These are phyloP conservation scores for Ceratina australensis DNA, from an alignment of 1,140 invertebrate genomes.

Conservation along the genomic window DNA sequence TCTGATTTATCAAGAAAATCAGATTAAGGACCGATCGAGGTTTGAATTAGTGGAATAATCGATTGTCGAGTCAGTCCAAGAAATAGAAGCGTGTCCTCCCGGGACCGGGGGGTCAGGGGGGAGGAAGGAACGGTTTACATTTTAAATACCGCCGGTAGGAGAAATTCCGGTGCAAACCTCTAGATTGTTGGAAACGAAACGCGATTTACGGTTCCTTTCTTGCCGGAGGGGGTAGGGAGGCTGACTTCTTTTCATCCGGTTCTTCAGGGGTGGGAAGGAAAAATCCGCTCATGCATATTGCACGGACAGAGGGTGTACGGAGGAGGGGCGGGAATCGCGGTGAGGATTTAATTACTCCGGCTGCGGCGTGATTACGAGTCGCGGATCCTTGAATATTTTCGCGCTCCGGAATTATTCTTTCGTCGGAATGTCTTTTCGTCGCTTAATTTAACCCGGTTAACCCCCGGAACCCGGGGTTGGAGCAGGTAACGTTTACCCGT, in stretches of 20 bases:
- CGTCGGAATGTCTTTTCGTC: conserved; percentile 3
- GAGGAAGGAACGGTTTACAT: conserved; percentile 26
- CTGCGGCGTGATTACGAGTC: conserved; percentile 1
- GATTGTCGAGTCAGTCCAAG: no score
- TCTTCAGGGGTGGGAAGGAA: background rate
- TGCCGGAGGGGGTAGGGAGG: background rate
- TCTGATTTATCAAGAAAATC: no score
- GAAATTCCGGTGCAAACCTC: background rate
- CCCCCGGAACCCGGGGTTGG: background rate
- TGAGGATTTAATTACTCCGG: conserved; percentile 49
- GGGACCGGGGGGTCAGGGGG: no score
- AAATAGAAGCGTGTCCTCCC: no score
- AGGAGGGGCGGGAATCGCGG: conserved; percentile 36
- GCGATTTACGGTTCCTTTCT: conserved; percentile 20
- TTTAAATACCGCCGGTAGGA: conserved; percentile 18
- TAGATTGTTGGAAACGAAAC: conserved; percentile 18
- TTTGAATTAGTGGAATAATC: no score
- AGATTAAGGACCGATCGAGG: no score
- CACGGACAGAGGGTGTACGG: no score
- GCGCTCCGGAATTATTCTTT: conserved; percentile 33
- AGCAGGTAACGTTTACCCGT: background rate
- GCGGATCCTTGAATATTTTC: conserved; percentile 29
- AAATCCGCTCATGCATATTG: conserved; percentile 40
- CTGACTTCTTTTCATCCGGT: background rate
- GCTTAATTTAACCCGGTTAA: conserved; percentile 23